Evolutionary conservation across 2,888 invertebrate genomes (phyloP).

Genomic region (Halocaridina rubra): DNA sequence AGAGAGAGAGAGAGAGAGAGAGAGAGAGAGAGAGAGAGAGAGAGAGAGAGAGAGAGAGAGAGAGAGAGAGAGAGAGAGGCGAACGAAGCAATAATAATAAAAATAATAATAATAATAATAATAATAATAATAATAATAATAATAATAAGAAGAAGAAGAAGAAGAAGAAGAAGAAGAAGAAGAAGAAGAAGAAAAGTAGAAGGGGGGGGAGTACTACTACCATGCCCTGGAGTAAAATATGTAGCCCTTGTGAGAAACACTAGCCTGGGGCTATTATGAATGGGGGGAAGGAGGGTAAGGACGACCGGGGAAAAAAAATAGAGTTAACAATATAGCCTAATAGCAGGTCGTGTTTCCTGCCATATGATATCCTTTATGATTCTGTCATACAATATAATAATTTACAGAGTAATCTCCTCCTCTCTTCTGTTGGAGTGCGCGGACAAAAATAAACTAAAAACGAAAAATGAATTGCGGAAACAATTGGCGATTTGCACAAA

Average conservation of each 20-base stretch:
- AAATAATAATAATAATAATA: neutral
- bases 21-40: constrained; percentile 14
- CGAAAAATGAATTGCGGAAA: too few species aligned
- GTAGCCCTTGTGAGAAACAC: too few species aligned
- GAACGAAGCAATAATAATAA: neutral
- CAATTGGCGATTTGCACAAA: too few species aligned
- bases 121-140: neutral
- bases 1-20: constrained; percentile 18
- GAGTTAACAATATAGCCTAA: neutral
- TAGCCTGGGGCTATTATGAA: too few species aligned
- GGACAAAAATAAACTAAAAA: too few species aligned
- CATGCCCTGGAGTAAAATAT: too few species aligned
- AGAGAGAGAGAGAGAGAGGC: neutral
- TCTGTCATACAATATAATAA: too few species aligned
- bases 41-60: neutral
- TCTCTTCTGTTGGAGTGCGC: too few species aligned
- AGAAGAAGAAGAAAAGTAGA: neutral
- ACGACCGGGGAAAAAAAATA: neutral
- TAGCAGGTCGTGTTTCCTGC: neutral
- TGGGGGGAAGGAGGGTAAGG: neutral
- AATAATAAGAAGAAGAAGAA: neutral
- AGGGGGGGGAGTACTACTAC: too few species aligned
- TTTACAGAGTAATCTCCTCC: too few species aligned
- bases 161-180: neutral
- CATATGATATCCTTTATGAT: too few species aligned